phyloP scores from a whole-genome alignment of 2,797 vertebrate species.

The Brachyrhaphis roseni region DNA sequence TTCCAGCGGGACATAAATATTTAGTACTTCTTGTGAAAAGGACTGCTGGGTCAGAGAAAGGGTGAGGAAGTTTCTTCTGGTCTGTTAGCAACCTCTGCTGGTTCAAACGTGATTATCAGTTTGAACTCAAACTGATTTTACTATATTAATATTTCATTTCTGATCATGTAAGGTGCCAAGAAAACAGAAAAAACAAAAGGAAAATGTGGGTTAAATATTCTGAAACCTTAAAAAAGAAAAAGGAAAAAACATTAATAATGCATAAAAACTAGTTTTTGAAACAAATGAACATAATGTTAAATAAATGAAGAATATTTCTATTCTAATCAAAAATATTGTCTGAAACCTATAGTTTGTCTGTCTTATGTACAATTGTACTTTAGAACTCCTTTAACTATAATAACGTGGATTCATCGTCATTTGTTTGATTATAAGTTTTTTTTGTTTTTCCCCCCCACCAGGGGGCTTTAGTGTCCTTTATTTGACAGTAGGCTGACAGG shows the following conservation, averaged over 20 bases:
- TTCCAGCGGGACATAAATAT: conserved; percentile 47
- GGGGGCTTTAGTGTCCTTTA: too few species aligned
- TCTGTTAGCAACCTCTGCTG: conserved; percentile 68
- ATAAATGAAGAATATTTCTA: not conserved
- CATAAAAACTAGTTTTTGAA: not conserved
- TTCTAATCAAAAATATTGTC: not conserved
- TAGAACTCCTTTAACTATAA: not conserved
- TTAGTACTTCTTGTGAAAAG: conserved; percentile 37
- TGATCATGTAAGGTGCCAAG: not conserved
- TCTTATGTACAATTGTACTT: not conserved
- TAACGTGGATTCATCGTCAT: not conserved
- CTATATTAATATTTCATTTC: not conserved
- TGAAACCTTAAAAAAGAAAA: too few species aligned
- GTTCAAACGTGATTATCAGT: conserved; percentile 25
- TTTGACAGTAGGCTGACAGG: too few species aligned
- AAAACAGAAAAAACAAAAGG: not conserved
- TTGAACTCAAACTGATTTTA: not conserved
- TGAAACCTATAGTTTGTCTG: not conserved
- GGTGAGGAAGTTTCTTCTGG: conserved; percentile 31
- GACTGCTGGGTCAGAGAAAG: not conserved
- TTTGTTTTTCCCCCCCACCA: too few species aligned
- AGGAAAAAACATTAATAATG: not conserved
- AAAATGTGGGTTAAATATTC: too few species aligned
- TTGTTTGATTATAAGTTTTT: not conserved
- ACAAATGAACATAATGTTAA: not conserved